Conservation (phyloP, 2,888 invertebrate species). For the Thyatira batis region DNA sequence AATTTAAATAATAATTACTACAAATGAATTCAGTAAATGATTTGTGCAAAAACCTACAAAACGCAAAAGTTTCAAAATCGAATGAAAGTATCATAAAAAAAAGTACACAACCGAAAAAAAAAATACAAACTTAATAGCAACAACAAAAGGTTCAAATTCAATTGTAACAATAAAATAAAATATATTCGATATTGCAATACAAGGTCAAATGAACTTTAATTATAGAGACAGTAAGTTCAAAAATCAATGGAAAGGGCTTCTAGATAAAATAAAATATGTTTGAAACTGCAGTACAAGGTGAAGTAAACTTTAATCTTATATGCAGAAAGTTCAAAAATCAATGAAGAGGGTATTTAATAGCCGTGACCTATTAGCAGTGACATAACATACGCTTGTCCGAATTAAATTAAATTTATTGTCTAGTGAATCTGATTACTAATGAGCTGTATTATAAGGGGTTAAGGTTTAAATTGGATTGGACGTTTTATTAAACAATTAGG, state of each 20-base stretch:
- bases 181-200: too few species aligned
- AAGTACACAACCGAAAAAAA: neutral
- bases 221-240: neutral
- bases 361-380: constrained; percentile 71
- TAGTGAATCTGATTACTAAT: neutral
- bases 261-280: too few species aligned
- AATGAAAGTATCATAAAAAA: neutral
- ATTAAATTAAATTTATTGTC: constrained; percentile 67
- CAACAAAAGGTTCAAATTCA: neutral
- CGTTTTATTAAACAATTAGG: constrained; percentile 13
- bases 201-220: neutral
- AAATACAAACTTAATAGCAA: neutral
- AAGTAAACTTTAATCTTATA: neutral
- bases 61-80: constrained; percentile 13
- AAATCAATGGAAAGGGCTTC: constrained; percentile 39
- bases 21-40: too few species aligned
- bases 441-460: constrained; percentile 1
- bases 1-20: neutral
- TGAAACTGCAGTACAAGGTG: too few species aligned
- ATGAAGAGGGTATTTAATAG: constrained; percentile 53
- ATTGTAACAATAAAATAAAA: neutral
- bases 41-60: constrained; percentile 16
- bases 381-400: constrained; percentile 73
- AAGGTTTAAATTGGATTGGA: neutral
- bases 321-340: neutral